phyloP scores from a whole-genome alignment of 1,140 invertebrate species.

The Eubasilissa regina region DNA sequence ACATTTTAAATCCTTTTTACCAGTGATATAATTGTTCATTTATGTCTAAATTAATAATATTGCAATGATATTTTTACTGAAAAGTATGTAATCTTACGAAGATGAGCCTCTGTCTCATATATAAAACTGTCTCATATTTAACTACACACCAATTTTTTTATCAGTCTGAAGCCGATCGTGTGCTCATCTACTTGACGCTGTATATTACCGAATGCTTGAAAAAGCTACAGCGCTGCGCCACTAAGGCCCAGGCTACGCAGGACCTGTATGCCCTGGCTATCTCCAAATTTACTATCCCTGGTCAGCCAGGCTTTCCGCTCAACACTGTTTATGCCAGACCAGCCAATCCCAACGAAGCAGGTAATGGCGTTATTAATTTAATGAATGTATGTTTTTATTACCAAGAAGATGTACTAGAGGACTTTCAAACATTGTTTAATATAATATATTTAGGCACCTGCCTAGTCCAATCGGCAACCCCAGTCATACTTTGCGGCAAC shows the following conservation, averaged over 20 bases:
- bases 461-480: no score
- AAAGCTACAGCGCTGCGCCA: conserved; percentile 91
- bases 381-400: no score
- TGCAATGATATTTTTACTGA: background rate
- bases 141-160: conserved; percentile 61
- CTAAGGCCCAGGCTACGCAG: conserved; percentile 90
- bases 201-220: conserved; percentile 99
- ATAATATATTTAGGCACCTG: no score
- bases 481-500: no score
- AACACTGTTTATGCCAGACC: conserved; percentile 98
- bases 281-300: conserved; percentile 96
- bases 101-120: no score
- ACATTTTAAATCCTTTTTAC: no score
- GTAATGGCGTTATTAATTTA: conserved; percentile 67
- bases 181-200: conserved; percentile 98
- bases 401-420: no score
- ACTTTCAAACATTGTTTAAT: no score
- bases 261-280: conserved; percentile 98
- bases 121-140: no score
- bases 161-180: conserved; percentile 94
- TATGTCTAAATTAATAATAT: no score
- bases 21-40: no score
- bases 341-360: conserved; percentile 82
- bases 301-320: conserved; percentile 95
- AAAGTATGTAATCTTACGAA: conserved; percentile 32